Evolutionary conservation across 2,888 invertebrate species (phyloP), one percentile per base, ranked within the genome.

Genomic region (Drosophila longiperda): DNA sequence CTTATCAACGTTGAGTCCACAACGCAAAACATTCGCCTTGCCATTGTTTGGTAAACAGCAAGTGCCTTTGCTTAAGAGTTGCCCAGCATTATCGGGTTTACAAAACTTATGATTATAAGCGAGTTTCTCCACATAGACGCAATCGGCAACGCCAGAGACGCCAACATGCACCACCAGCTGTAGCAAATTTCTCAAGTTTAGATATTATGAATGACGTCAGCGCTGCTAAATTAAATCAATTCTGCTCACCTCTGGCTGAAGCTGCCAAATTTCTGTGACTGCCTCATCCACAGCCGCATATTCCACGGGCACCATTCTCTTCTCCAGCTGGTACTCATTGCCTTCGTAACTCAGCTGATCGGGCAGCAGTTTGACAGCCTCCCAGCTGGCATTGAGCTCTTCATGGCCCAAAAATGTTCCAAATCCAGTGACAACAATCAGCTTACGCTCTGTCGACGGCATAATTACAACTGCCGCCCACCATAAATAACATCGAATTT

Each of bases 331-430:
- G 54, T 94, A 92, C 20, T 92, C 87, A 50, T 92, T 91, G 8
- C 94, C 91, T 40, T 93, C 85, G 64, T 91, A 73, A 33, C 49
- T 71, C 0, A 87, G 38, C n/a, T 42, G 49, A 29, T 94, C 91
- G 6, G 94, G 94, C 40, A 96, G 91, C 53, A 94, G 85, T 78
- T 95, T 94, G 0, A 96, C 97, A 20, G 96, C 95, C 89, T 96
- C 95, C 96, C 97, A 97, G 90, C 97, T 97, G 3, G 97, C 95
- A 92, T 97, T 97, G 6, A 96, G 92, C 2, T 85, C 70, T 63
- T 92, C 91, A 87, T 97, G 96, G 4, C 93, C 93, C 23, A 93
- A 92, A 93, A 97, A 97, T 29, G 96, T 96, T 0, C 97, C 97
- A 93, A 97, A 97, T n/a, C 97, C 97, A 72, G 96, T 95, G 5